Percentiles rank a stretch among this genome's conserved stretches.
These are phyloP conservation scores for Bembecia ichneumoniformis DNA, from an alignment of 2,888 invertebrate genomes.

Conservation along the genomic window DNA sequence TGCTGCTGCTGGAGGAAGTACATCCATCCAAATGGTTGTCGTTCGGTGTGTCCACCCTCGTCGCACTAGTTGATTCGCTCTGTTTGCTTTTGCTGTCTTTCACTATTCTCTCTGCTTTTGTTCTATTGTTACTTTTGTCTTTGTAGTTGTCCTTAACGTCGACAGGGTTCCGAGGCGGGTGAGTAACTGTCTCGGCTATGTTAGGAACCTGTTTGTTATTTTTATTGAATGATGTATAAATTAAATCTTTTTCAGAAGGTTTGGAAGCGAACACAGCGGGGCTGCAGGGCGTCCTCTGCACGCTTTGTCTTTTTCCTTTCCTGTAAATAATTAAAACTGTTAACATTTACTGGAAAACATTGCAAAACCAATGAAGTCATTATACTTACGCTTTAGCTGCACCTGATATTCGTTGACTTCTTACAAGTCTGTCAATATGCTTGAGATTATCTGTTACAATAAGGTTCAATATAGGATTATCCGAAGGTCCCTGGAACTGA, in stretches of 20 bases:
- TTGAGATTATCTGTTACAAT: slow-evolving; percentile 49
- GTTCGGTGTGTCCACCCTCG: too few relatives aligned
- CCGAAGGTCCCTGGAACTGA: slow-evolving; percentile 36
- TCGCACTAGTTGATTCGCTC: too few relatives aligned
- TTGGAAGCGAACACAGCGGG: slow-evolving; percentile 15
- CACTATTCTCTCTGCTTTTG: too few relatives aligned
- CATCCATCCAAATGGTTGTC: slow-evolving; percentile 31
- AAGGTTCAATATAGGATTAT: slow-evolving; percentile 44
- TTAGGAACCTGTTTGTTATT: too few relatives aligned
- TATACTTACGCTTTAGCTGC: slow-evolving; percentile 40
- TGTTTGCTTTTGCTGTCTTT: too few relatives aligned
- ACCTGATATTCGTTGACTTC: slow-evolving; percentile 36
- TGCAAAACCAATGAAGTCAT: too few relatives aligned
- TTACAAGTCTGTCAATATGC: slow-evolving; percentile 58
- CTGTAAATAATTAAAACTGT: slow-evolving; percentile 16
- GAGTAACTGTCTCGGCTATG: too few relatives aligned
- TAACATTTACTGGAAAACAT: too few relatives aligned
- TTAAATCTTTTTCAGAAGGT: slow-evolving; percentile 11
- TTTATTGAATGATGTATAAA: slow-evolving; percentile 16
- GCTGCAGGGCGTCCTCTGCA: slow-evolving; percentile 8
- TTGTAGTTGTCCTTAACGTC: too few relatives aligned
- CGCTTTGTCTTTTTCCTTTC: slow-evolving; percentile 52
- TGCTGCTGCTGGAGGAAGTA: slow-evolving; percentile 9
- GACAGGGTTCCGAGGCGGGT: too few relatives aligned
- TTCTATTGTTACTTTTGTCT: too few relatives aligned